Conservation (phyloP, 2,888 invertebrate genomes). For the Stenoptilia bipunctidactyla region DNA sequence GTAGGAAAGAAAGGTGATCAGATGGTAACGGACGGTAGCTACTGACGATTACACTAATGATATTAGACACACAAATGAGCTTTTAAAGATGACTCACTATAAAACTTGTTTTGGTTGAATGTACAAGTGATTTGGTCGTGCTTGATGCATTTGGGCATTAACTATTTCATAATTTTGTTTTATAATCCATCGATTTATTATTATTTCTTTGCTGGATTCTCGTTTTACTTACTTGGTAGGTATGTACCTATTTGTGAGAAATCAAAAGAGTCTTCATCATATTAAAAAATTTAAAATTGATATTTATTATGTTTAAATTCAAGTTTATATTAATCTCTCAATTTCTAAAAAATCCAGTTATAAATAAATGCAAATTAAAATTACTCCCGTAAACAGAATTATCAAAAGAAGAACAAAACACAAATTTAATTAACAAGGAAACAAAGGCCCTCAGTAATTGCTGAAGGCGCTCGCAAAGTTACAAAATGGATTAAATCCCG, state of each 20-base stretch:
- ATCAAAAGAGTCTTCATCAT: too few relatives aligned
- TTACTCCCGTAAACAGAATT: constrained; percentile 10
- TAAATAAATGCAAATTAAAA: constrained; percentile 1
- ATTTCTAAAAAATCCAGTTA: too few relatives aligned
- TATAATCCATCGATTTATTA: too few relatives aligned
- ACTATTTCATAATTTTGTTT: too few relatives aligned
- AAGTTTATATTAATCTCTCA: too few relatives aligned
- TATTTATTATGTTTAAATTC: too few relatives aligned
- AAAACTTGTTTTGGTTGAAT: constrained; percentile 12
- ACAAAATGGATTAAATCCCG: constrained; percentile 29
- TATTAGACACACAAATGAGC: constrained; percentile 32
- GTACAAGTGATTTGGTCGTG: constrained; percentile 8
- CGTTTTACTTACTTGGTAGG: too few relatives aligned
- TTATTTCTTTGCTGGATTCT: too few relatives aligned
- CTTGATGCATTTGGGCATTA: background rate
- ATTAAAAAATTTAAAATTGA: too few relatives aligned
- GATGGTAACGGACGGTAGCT: constrained; percentile 21
- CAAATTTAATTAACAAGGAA: constrained; percentile 18
- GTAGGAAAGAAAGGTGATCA: constrained; percentile 3
- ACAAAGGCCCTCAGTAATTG: constrained; percentile 16
- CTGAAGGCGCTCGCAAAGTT: constrained; percentile 13
- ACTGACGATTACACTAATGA: constrained; percentile 33
- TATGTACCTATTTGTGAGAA: too few relatives aligned
- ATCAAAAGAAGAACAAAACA: constrained; percentile 4
- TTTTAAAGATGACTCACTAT: constrained; percentile 20